Evolutionary conservation across 2,113 vertebrate genomes (phyloP).

Genomic region (Coreoperca whiteheadi): DNA sequence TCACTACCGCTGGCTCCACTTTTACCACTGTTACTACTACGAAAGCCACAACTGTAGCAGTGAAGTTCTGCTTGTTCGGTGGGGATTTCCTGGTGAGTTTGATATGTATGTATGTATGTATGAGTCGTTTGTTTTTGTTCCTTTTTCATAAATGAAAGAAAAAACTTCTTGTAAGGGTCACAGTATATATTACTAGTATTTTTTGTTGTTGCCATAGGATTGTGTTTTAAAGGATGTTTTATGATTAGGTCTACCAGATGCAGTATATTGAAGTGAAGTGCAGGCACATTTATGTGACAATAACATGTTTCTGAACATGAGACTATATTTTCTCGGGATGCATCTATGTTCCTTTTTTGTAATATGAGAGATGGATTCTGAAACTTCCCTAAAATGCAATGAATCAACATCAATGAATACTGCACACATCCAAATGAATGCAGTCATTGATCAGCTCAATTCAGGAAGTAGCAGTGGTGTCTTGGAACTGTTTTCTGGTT

Average conservation of each 20-base stretch:
- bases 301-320: background rate
- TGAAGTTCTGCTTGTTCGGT: conserved; percentile 58
- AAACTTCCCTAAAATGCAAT: background rate
- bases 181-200: background rate
- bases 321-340: background rate
- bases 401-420: background rate
- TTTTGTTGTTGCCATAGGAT: background rate
- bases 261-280: background rate
- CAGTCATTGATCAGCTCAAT: background rate
- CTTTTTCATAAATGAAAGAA: conserved; percentile 5
- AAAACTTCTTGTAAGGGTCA: background rate
- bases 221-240: conserved; percentile 9
- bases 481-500: background rate
- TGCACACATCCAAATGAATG: background rate
- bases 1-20: background rate
- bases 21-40: conserved; percentile 14
- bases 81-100: conserved; percentile 75
- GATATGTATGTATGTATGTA: no score
- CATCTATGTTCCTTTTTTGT: background rate
- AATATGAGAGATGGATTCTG: background rate
- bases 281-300: conserved; percentile 1
- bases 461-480: conserved; percentile 14
- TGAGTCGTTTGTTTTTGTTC: background rate
- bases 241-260: background rate
- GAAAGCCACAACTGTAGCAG: conserved; percentile 7